Base-by-base conservation (phyloP, 2,113 vertebrate genomes). In the Zapus hudsonius region DNA sequence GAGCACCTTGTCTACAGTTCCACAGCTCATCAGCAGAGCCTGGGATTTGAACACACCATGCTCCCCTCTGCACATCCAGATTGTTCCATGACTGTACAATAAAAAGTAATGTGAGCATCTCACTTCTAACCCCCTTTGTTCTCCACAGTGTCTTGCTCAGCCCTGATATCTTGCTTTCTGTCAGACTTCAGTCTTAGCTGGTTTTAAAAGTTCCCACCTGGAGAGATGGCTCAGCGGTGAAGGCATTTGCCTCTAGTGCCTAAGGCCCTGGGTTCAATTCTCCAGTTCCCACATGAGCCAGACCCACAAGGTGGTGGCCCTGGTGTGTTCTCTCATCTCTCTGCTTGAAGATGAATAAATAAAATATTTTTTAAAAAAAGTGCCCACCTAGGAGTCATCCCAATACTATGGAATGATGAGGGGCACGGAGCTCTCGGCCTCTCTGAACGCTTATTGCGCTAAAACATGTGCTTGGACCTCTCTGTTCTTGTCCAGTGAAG, bases 381-480 rank as follows among this genome's bases (percentile, higher is more conserved):
- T n/a, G n/a, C n/a, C n/a, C n/a, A n/a, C n/a, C n/a, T n/a, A n/a
- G n/a, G n/a, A n/a, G 64, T 2, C 2, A 5, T 75, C 7, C 66
- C 33, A 23, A 0, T 47, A 31, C 38, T 1, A 1, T 5, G 1
- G 23, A 33, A 8, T 3, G 23, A 0, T 22, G 1, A 44, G 44
- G 20, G 27, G 61, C 38, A 17, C 15, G 7, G 16, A 12, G 38
- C 27, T 7, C 8, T 59, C 8, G 47, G 61, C 36, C 5, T 7
- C 4, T 67, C 33, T 25, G 10, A 76, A 66, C 0, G 1, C 73
- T 72, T 27, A 23, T 61, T 88, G 83, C n/a, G 42, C 27, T 75
- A 10, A 47, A 33, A 42, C n/a, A 44, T 81, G 64, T 17, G 47
- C 27, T 89, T 61, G 23, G 25, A n/a, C 20, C 25, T 36, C 23